Percentiles rank a stretch among this genome's conserved stretches.
Conservation (phyloP, 2,797 vertebrate genomes). For the Furcifer pardalis region DNA sequence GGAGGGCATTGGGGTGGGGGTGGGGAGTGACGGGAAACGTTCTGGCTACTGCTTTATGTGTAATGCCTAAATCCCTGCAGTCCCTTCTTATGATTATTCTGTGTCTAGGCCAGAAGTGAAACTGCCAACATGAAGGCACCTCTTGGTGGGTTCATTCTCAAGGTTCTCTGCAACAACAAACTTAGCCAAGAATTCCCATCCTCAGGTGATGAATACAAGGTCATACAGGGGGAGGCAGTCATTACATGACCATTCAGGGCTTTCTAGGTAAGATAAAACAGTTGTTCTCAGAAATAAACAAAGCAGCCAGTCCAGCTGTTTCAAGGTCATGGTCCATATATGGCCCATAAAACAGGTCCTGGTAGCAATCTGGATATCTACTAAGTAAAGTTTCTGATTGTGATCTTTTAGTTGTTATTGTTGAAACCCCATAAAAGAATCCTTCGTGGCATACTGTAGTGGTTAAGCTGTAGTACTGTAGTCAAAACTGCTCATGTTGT, state of each 20-base stretch:
- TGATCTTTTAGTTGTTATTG: background rate
- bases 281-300: background rate
- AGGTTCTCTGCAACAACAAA: background rate
- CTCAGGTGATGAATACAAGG: background rate
- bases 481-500: too few relatives aligned
- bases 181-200: background rate
- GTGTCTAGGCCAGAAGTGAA: too few relatives aligned
- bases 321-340: too few relatives aligned
- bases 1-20: too few relatives aligned
- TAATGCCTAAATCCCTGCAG: background rate
- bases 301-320: background rate
- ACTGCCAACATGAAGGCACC: too few relatives aligned
- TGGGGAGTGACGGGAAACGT: background rate
- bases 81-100: too few relatives aligned
- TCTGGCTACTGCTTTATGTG: background rate
- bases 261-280: background rate
- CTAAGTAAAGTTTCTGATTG: background rate
- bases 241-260: background rate
- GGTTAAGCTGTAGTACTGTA: too few relatives aligned
- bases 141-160: too few relatives aligned
- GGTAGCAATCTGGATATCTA: background rate
- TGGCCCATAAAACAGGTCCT: too few relatives aligned
- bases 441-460: too few relatives aligned
- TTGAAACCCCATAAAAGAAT: background rate
- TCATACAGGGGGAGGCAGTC: background rate